Evolutionary conservation across 2,113 vertebrate genomes (phyloP).

Genomic region (Dendrocopos noguchii): DNA sequence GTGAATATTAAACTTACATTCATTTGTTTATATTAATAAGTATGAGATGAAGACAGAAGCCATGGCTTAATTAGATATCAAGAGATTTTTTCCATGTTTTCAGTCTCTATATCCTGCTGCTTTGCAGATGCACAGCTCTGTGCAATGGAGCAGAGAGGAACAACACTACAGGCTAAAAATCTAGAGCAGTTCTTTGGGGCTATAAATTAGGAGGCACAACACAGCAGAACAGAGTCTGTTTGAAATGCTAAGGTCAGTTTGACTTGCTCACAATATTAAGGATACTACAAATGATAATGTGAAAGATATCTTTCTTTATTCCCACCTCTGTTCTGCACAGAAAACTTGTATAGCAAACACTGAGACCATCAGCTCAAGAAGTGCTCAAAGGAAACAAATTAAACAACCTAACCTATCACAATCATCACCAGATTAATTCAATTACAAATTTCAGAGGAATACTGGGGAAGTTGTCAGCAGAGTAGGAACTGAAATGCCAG

Average conservation of each 20-base stretch:
- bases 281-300: background rate
- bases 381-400: background rate
- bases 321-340: background rate
- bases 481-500: background rate
- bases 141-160: background rate
- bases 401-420: background rate
- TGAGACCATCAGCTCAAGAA: background rate
- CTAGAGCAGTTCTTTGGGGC: background rate
- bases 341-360: background rate
- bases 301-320: background rate
- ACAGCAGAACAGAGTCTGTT: background rate
- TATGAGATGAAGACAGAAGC: background rate
- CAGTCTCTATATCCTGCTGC: background rate
- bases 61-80: background rate
- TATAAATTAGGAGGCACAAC: background rate
- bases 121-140: background rate
- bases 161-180: background rate
- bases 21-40: background rate
- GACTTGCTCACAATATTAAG: background rate
- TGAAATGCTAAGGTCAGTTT: background rate
- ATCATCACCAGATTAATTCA: background rate
- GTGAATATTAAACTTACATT: background rate
- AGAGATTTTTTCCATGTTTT: background rate
- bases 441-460: background rate
- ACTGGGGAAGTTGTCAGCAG: background rate